phyloP scores from a whole-genome alignment of 1,140 invertebrate species.

The Pachypsylla venusta region DNA sequence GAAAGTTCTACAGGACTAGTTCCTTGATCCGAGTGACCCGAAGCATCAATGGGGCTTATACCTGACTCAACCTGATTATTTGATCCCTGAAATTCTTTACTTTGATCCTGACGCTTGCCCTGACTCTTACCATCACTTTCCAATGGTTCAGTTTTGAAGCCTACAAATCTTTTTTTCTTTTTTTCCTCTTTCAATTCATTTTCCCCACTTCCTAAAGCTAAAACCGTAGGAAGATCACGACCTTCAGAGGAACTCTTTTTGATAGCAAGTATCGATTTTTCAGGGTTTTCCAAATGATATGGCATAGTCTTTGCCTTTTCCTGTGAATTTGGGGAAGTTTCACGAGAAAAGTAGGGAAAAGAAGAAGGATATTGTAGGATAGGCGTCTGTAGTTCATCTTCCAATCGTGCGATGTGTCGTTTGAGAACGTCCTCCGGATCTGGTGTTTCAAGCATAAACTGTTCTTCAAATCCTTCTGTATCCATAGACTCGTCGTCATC shows the following conservation, averaged over 20 bases:
- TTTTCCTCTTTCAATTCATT: not conserved
- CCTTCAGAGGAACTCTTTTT: not conserved
- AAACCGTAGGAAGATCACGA: not conserved
- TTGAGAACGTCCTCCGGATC: slow-evolving; percentile 10
- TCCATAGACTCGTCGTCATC: slow-evolving; percentile 37
- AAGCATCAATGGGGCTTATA: not conserved
- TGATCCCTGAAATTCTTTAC: not conserved
- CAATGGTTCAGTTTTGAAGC: not conserved
- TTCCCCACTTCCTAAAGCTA: not conserved
- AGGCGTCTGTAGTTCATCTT: slow-evolving; percentile 12
- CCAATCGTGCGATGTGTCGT: slow-evolving; percentile 13
- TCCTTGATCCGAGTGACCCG: slow-evolving; percentile 25
- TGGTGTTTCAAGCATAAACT: slow-evolving; percentile 31
- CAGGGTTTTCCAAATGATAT: not conserved
- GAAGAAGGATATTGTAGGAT: not conserved
- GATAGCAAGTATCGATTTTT: too few relatives aligned
- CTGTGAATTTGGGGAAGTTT: not conserved
- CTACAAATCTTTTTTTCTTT: not conserved
- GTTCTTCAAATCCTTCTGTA: slow-evolving; percentile 36
- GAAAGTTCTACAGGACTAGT: not conserved
- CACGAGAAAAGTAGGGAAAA: not conserved
- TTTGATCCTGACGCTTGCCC: not conserved
- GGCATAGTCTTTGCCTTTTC: not conserved
- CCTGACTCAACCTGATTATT: not conserved
- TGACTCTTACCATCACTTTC: not conserved